phyloP scores from a whole-genome alignment of 2,888 invertebrate species.

The Hydriomena furcata region DNA sequence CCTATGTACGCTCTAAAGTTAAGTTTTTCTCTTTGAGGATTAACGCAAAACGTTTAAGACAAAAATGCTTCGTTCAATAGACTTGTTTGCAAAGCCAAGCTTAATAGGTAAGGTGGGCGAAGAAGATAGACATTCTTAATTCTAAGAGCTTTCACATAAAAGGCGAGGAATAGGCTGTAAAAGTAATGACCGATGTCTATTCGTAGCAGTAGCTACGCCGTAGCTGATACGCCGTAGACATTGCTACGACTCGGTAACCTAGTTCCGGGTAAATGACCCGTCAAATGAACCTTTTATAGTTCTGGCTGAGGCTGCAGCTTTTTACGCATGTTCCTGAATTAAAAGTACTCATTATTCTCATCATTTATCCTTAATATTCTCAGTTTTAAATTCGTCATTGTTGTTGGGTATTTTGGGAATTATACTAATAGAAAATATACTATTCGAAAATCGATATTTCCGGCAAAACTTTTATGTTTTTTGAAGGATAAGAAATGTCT shows the following conservation, averaged over 20 bases:
- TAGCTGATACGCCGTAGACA: conserved; percentile 9
- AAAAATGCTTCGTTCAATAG: neutral
- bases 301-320: neutral
- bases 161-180: conserved; percentile 13
- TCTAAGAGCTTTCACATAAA: conserved; percentile 12
- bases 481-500: too few relatives aligned
- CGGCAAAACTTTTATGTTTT: too few relatives aligned
- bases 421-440: too few relatives aligned
- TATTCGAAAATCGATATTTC: too few relatives aligned
- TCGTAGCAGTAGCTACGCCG: conserved; percentile 13
- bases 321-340: conserved; percentile 4
- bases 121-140: conserved; percentile 1
- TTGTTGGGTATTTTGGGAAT: too few relatives aligned
- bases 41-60: neutral
- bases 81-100: neutral
- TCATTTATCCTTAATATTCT: too few relatives aligned
- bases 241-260: conserved; percentile 1
- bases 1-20: too few relatives aligned
- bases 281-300: conserved; percentile 6
- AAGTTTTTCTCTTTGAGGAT: too few relatives aligned
- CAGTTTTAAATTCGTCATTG: too few relatives aligned
- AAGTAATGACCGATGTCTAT: conserved; percentile 14
- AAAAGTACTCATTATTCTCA: too few relatives aligned
- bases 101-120: neutral
- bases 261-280: conserved; percentile 8